Evolutionary conservation across 2,888 invertebrate species (phyloP), one percentile per base, ranked within the genome.

Genomic region (Agrochola lychnidis): DNA sequence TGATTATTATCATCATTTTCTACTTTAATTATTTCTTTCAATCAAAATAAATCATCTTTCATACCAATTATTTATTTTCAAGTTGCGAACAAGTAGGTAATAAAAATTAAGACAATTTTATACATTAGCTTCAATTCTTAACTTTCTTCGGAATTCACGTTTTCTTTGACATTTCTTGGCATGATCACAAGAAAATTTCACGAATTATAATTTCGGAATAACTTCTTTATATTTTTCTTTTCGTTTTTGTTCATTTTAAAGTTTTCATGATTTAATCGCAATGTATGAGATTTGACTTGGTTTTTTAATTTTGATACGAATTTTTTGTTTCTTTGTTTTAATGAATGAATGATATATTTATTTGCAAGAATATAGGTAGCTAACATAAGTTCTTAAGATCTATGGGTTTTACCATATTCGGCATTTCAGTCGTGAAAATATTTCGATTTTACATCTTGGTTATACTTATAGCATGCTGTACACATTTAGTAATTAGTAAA

Each of bases 111-210:
- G 6, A 57, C 4, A 84, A 70, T 25, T 70, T 73, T 59, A 3
- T 36, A 62, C 36, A 57, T 79, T 73, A 48, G 16, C 36, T 61
- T 51, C 14, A 63, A 62, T 40, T 48, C 19, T 4, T 16, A 63
- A 84, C 36, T 80, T 73, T 70, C 66, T 67, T 45, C 4, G 57
- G 25, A 67, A 56, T 67, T 59, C 30, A 22, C 12, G 48, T 84
- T 57, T 70, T 68, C 69, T 79, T 73, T 67, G 80, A 67, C 67
- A 70, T 84, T 73, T 74, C 62, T 69, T 61, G 42, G 59, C 67
- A 59, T 81, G 74, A 76, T 53, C 76, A 61, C 74, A 36, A 63
- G 62, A 84, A 81, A 74, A 22, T 81, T 71, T 30, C 36, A 19
- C n/a, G 40, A 82, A 57, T 74, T 77, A 81, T 74, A 70, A 82